phyloP scores from a whole-genome alignment of 2,113 vertebrate species.

The Boulengeromyrus knoepffleri region DNA sequence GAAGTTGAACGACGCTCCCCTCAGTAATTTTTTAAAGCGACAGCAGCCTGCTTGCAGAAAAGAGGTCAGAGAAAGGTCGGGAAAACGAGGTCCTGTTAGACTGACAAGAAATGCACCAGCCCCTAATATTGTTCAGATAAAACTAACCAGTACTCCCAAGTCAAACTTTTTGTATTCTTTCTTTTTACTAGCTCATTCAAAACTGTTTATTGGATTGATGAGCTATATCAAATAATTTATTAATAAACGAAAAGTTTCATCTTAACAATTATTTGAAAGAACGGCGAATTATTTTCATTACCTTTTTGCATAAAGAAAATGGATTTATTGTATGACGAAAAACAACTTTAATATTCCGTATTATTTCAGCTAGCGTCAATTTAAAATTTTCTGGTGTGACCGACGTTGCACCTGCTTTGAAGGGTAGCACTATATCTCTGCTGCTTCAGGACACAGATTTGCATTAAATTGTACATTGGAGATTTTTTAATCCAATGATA shows the following conservation, averaged over 20 bases:
- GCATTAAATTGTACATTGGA: not conserved
- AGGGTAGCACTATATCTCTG: not conserved
- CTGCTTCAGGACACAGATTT: not conserved
- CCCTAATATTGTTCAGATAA: constrained; percentile 53
- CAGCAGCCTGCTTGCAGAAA: constrained; percentile 72
- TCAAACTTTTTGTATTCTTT: not conserved
- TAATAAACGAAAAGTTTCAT: not conserved
- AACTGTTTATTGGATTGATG: constrained; percentile 17
- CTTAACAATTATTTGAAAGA: not conserved
- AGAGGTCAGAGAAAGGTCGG: constrained; percentile 80
- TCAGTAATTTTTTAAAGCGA: constrained; percentile 79
- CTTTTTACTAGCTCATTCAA: constrained; percentile 23
- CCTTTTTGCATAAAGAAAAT: not conserved
- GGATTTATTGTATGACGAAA: not conserved
- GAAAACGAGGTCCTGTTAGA: constrained; percentile 62
- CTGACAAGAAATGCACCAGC: constrained; percentile 54
- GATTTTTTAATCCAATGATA: not conserved
- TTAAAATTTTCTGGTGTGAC: not conserved
- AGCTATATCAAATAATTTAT: not conserved
- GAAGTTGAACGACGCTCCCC: constrained; percentile 66
- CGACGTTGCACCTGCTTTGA: constrained; percentile 8
- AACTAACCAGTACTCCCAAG: constrained; percentile 26
- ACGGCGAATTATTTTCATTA: not conserved
- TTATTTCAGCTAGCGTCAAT: not conserved
- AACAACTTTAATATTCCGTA: not conserved